Conservation (phyloP, 53 echinoderm and acorn worm species). For the Henricia sp. region DNA sequence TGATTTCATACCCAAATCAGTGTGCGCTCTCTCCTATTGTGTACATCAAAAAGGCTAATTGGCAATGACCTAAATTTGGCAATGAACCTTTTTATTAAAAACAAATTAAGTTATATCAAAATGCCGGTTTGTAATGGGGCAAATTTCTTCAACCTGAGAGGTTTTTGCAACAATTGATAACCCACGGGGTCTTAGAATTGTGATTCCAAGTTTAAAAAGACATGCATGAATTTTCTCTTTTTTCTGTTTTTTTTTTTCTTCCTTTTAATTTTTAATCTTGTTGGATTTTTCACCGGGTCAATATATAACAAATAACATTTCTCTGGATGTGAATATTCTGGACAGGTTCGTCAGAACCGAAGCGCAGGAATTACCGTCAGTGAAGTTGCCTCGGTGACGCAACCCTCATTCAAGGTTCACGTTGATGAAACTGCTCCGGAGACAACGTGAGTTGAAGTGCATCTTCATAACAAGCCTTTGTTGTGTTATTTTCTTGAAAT, state of each 20-base stretch:
- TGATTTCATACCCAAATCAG: no score
- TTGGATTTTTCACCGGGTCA: neutral
- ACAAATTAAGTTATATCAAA: no score
- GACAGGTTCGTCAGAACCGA: constrained; percentile 78
- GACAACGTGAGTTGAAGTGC: constrained; percentile 67
- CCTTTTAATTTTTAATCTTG: neutral
- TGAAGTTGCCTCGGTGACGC: constrained; percentile 34
- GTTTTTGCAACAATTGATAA: no score
- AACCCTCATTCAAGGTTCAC: constrained; percentile 76
- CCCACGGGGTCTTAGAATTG: neutral
- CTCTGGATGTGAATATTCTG: neutral
- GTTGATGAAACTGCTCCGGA: constrained; percentile 76
- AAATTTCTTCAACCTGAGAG: no score
- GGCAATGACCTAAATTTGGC: no score
- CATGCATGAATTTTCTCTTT: neutral
- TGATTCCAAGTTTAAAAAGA: neutral
- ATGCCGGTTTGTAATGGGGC: no score
- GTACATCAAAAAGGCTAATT: no score
- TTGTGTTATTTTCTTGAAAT: no score
- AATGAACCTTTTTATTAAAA: no score
- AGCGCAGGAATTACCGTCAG: constrained; percentile 44
- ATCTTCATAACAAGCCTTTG: no score
- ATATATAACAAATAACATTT: neutral
- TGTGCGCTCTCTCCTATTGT: no score
- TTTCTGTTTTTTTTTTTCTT: neutral